Percentiles rank a stretch among this genome's conserved stretches.
Evolutionary conservation across 2,797 vertebrate genomes (phyloP).

Genomic region (Falco concolor): DNA sequence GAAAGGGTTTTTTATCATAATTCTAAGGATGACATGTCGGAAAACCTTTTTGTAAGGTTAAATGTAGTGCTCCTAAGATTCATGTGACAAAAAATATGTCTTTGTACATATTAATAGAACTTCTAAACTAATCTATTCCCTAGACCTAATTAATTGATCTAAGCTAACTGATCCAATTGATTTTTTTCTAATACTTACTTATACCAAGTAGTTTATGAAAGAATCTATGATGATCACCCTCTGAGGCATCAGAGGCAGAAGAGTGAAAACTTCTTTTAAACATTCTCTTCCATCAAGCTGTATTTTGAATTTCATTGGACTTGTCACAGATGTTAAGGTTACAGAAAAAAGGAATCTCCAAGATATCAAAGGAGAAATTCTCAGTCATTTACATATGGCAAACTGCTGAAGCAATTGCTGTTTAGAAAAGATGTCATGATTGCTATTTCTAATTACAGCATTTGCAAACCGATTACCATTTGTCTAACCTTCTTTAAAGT

Average conservation of each 20-base stretch:
- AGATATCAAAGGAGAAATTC: background rate
- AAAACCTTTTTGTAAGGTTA: background rate
- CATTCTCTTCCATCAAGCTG: background rate
- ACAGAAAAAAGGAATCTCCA: background rate
- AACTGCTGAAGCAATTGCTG: background rate
- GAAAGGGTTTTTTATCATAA: background rate
- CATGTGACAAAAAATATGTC: constrained; percentile 3
- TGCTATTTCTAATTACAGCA: background rate
- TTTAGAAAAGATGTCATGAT: background rate
- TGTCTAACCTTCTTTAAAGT: background rate
- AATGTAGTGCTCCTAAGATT: background rate
- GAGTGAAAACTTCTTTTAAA: background rate
- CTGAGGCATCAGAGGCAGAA: background rate
- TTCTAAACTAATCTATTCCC: background rate
- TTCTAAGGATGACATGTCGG: background rate
- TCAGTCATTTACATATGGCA: background rate
- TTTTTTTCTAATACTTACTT: constrained; percentile 14
- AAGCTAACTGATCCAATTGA: background rate
- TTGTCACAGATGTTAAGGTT: background rate
- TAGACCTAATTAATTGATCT: background rate
- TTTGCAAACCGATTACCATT: background rate
- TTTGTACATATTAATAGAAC: constrained; percentile 5
- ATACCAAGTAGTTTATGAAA: background rate
- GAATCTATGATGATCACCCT: background rate
- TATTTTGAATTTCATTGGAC: background rate